Percentiles rank a stretch among this genome's conserved stretches.
These are phyloP conservation scores for Lagocephalus sceleratus DNA, from an alignment of 2,797 vertebrate genomes.

Conservation along the genomic window DNA sequence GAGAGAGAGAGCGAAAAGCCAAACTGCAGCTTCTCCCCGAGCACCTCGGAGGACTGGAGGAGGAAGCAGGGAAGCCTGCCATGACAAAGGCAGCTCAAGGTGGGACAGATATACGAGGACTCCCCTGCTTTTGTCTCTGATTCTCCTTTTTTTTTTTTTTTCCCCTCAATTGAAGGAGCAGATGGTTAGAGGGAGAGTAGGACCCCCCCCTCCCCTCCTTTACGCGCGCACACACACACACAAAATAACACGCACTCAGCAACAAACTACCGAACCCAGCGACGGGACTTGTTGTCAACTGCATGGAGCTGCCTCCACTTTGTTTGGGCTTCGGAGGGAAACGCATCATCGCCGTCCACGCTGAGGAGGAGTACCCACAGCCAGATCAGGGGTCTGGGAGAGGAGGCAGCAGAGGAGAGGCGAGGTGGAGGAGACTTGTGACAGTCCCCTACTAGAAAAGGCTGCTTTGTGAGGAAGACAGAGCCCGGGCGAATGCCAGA, in stretches of 20 bases:
- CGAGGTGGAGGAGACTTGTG: constrained; percentile 66
- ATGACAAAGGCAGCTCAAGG: constrained; percentile 71
- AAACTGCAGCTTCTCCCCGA: constrained; percentile 22
- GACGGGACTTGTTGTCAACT: constrained; percentile 55
- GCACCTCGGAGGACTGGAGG: constrained; percentile 60
- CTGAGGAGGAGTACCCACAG: constrained; percentile 63
- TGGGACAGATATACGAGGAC: constrained; percentile 53
- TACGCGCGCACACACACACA: constrained; percentile 45
- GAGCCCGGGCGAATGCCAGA: constrained; percentile 64
- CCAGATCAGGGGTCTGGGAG: constrained; percentile 61
- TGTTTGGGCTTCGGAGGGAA: constrained; percentile 65
- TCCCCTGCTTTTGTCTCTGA: constrained; percentile 61
- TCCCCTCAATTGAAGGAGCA: constrained; percentile 71
- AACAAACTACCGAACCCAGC: constrained; percentile 54
- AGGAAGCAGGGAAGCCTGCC: constrained; percentile 60
- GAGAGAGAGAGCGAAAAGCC: constrained; percentile 35
- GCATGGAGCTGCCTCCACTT: constrained; percentile 63
- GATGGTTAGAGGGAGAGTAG: constrained; percentile 78
- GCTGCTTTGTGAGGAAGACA: constrained; percentile 68
- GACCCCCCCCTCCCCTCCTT: constrained; percentile 43
- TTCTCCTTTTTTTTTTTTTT: constrained; percentile 35
- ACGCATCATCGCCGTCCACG: constrained; percentile 32
- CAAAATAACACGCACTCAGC: constrained; percentile 35
- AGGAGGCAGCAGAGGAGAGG: constrained; percentile 63
- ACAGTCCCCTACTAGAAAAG: constrained; percentile 68